Evolutionary conservation across 2,888 invertebrate species (phyloP).

Genomic region (Ornithoptera priamus): DNA sequence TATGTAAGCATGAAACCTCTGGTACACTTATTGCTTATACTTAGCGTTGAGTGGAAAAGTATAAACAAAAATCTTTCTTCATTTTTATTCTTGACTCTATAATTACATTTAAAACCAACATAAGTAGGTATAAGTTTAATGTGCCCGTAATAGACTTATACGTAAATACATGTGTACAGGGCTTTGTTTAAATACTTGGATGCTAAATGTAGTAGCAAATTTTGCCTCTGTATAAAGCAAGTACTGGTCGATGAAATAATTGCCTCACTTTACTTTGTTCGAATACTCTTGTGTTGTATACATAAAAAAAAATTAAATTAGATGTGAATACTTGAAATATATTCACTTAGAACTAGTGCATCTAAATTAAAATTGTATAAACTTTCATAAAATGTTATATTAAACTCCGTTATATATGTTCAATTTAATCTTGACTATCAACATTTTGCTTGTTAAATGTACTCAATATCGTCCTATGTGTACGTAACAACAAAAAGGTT

Average conservation of each 20-base stretch:
- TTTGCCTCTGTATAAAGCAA: slow-evolving; percentile 18
- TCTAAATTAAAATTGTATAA: neutral
- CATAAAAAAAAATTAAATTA: neutral
- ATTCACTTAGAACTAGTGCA: neutral
- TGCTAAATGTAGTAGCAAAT: slow-evolving; percentile 10
- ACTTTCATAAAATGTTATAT: neutral
- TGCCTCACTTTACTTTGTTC: slow-evolving; percentile 17
- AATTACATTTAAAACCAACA: neutral
- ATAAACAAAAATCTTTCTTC: too few species aligned
- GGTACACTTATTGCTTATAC: too few species aligned
- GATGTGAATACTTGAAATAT: neutral
- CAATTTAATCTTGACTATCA: too few species aligned
- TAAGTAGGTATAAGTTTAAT: neutral
- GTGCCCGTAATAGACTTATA: neutral
- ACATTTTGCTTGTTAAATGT: too few species aligned
- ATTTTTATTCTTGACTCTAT: neutral
- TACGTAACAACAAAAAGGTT: too few species aligned
- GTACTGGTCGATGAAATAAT: slow-evolving; percentile 23
- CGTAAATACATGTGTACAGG: neutral
- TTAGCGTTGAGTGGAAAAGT: too few species aligned
- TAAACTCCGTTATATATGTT: too few species aligned
- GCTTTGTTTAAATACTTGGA: slow-evolving; percentile 2
- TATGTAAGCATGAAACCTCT: too few species aligned
- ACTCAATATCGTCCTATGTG: too few species aligned
- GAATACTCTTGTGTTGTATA: neutral